Evolutionary conservation across 2,888 invertebrate species (phyloP), one percentile per base, ranked within the genome.

Genomic region (Xestoiulus laeticollis): DNA sequence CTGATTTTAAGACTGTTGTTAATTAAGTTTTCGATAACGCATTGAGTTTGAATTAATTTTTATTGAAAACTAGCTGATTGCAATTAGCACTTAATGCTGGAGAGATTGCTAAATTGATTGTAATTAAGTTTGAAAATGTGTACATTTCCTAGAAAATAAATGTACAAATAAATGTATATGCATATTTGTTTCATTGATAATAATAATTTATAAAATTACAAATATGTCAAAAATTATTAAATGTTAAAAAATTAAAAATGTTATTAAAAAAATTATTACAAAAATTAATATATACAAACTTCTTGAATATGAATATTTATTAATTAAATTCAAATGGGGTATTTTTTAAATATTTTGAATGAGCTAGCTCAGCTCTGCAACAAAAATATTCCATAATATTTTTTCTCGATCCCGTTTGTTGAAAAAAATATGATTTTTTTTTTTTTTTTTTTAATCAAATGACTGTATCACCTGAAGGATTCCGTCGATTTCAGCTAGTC

Each of bases 121-220:
- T 59, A n/a, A 19, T 59, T 59, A 59, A n/a, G 48, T 19, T 68
- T 68, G 68, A 68, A 68, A 19, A 68, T 68, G 68, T n/a, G 22
- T 68, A 22, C 68, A 22, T 68, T 68, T 68, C 68, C n/a, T 68
- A 68, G 68, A 68, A 68, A 68, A 68, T 68, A 59, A 59, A 59
- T 59, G 59, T 59, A n/a, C n/a, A 59, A 48, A 48, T 48, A 48
- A 48, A 48, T 48, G 48, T 48, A 48, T 48, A 8, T 48, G 48
- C 14, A 16, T 48, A 48, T 16, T 48, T 48, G 12, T 48, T 48
- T 48, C 38, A 38, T 48, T 48, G 16, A 16, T 48, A 48, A 48
- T 8, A 48, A 48, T 48, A 16, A 12, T 12, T 12, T 12, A 48
- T 16, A 2, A 48, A 4, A 48, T 48, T 12, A 48, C 38, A 38